These are phyloP conservation scores for Platyscapa corneri DNA, from an alignment of 1,140 invertebrate genomes.

Conservation along the genomic window DNA sequence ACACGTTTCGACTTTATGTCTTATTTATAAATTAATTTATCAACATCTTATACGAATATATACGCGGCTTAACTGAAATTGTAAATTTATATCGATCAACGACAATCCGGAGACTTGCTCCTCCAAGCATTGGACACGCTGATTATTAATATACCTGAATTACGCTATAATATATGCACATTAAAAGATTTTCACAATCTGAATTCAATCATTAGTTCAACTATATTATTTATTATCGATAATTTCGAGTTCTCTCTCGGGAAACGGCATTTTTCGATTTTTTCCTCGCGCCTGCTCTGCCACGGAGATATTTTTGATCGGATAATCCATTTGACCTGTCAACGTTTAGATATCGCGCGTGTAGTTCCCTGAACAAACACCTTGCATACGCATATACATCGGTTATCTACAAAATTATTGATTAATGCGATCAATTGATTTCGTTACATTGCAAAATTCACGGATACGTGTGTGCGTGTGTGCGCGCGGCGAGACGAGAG, in stretches of 20 bases:
- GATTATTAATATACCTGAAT: background rate
- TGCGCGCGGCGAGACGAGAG: background rate
- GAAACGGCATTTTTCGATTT: background rate
- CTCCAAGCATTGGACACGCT: background rate
- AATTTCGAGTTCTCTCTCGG: background rate
- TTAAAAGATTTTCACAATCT: background rate
- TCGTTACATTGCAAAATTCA: slow-evolving; percentile 48
- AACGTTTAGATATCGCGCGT: background rate
- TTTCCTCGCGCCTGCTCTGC: background rate
- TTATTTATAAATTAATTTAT: slow-evolving; percentile 19
- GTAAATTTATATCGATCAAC: background rate
- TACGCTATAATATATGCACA: slow-evolving; percentile 1
- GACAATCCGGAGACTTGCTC: background rate
- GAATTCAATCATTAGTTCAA: background rate
- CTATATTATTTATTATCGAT: background rate
- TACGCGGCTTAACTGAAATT: background rate
- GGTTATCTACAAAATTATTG: slow-evolving; percentile 41
- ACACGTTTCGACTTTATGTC: background rate
- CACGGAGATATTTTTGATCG: slow-evolving; percentile 17
- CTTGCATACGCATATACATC: background rate
- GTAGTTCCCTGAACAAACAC: background rate
- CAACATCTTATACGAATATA: background rate
- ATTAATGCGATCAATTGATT: slow-evolving; percentile 44
- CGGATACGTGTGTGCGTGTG: background rate
- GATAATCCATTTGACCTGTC: slow-evolving; percentile 26